Conservation (phyloP, 2,797 vertebrate genomes). For the Podargus strigoides region DNA sequence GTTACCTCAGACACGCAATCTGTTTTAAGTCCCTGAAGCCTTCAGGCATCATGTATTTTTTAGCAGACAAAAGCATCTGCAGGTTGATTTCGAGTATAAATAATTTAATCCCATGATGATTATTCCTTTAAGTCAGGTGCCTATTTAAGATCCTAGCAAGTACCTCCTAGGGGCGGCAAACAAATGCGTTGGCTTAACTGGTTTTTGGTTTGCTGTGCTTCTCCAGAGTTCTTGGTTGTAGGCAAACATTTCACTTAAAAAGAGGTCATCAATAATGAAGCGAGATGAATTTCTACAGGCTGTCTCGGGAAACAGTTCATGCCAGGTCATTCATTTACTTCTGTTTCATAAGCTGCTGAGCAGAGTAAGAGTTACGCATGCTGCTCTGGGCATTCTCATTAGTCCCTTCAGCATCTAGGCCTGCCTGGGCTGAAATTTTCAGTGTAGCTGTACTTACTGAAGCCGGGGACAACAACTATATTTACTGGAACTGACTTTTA, state of each 20-base stretch:
- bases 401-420: background rate
- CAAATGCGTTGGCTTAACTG: background rate
- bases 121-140: background rate
- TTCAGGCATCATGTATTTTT: constrained; percentile 5
- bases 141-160: background rate
- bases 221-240: background rate
- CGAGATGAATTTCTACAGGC: background rate
- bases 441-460: background rate
- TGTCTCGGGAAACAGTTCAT: background rate
- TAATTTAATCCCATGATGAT: background rate
- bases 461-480: background rate
- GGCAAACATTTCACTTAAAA: background rate
- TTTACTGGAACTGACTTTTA: background rate
- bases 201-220: background rate
- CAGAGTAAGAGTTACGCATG: background rate
- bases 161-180: background rate
- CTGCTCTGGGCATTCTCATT: background rate
- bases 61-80: constrained; percentile 4
- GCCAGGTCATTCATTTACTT: background rate
- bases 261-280: constrained; percentile 46
- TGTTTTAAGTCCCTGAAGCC: background rate
- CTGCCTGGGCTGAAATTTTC: background rate
- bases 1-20: background rate
- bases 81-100: background rate
- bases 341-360: constrained; percentile 8